Base-by-base conservation (phyloP, 2,888 invertebrate species). In the Hyppa rectilinea region DNA sequence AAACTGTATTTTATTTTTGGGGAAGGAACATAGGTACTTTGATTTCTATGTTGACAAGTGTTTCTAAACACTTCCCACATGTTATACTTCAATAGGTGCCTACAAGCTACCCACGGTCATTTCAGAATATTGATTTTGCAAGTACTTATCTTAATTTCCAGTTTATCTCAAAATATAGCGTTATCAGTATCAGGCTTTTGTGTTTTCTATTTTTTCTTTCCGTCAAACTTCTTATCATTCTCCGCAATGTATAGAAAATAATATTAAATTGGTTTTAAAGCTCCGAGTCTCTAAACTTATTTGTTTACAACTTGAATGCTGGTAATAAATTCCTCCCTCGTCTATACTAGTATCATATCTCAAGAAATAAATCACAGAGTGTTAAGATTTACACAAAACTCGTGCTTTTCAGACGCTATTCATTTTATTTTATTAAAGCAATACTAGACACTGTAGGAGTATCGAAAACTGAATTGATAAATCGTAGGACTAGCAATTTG, bases 321-420 rank as follows among this genome's bases (percentile, higher is more conserved):
- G 58, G 14, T 68, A 59, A 70, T 56, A 61, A 61, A 75, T 75
- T 58, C 34, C 26, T 71, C 50, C 10, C 29, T 71, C 50, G 50
- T 78, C 58, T 49, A 34, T 31, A 29, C 49, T 71, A 36, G 53
- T 49, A 31, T 78, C 52, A 78, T 49, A 62, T 78, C 43, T 60
- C 49, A 72, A 55, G 49, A 64, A 38, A 81, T 70, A 61, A 65
- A 71, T 76, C 65, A 53, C 63, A 36, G 59, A 67, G 62, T 49
- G 17, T 47, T n/a, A 62, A 58, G 43, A 69, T 64, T 76, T 76
- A 76, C 45, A 29, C 29, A 45, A 47, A 58, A 55, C 20, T 78
- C 43, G 55, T 50, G 69, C 40, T 50, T 53, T 50, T 50, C 58
- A 63, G 17, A 40, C 67, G 34, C 55, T 60, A 71, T 71, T 38